Conservation (phyloP, 2,797 vertebrate genomes). For the Sebastolobus alascanus region DNA sequence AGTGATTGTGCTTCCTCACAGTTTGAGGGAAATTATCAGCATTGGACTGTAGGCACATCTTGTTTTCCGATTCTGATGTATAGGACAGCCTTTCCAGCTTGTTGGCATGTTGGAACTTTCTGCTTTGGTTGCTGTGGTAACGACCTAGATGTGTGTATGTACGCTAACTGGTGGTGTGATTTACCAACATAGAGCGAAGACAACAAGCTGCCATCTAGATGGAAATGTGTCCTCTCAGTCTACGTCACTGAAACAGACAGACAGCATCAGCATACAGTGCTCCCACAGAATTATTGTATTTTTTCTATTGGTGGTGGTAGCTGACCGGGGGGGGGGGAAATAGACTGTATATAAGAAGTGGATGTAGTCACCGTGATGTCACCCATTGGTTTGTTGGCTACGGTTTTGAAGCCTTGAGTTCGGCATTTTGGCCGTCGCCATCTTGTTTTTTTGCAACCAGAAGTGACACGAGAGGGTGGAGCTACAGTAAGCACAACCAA, state of each 20-base stretch:
- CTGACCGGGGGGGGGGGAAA: no score
- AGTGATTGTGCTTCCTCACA: neutral
- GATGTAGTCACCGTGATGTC: no score
- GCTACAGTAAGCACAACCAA: no score
- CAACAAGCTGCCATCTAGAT: constrained; percentile 29
- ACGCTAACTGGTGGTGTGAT: constrained; percentile 34
- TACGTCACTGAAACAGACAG: neutral
- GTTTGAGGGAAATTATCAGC: neutral
- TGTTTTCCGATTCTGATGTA: neutral
- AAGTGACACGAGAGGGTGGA: no score
- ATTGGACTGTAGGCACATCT: no score
- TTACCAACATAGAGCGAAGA: constrained; percentile 19
- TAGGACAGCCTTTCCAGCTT: neutral
- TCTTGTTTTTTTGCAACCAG: no score
- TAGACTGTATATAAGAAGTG: no score
- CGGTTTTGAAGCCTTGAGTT: no score
- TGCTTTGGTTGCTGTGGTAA: constrained; percentile 61
- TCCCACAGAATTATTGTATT: no score
- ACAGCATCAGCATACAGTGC: neutral
- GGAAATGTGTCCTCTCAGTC: constrained; percentile 22
- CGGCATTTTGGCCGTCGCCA: no score
- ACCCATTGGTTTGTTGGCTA: no score
- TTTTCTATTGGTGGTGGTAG: no score
- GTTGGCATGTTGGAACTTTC: constrained; percentile 14
- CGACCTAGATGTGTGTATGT: constrained; percentile 50